These are phyloP conservation scores for Patella caerulea DNA, from an alignment of 2,888 invertebrate genomes.

Conservation along the genomic window DNA sequence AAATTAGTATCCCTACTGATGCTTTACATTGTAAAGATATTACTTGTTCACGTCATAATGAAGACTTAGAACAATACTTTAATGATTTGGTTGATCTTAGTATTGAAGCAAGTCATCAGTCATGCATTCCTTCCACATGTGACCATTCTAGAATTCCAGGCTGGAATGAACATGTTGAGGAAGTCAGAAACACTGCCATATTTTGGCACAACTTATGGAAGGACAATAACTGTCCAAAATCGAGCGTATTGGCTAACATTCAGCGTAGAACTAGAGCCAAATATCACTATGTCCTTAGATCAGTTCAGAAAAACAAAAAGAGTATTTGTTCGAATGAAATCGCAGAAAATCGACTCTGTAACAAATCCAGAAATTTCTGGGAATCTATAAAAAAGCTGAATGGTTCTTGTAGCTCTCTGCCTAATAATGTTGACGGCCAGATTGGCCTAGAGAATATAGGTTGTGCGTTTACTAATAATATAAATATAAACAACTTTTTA, in stretches of 20 bases:
- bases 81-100: no score
- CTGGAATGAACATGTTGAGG: background rate
- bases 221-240: background rate
- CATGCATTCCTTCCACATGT: no score
- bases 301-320: no score
- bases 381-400: background rate
- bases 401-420: background rate
- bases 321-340: background rate
- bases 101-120: no score
- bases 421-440: background rate
- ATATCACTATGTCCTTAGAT: background rate
- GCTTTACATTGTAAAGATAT: no score
- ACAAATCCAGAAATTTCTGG: constrained; percentile 1
- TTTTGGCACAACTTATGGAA: background rate
- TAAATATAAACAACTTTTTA: background rate
- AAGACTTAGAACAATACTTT: no score
- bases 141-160: background rate
- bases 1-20: no score
- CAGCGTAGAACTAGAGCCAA: background rate
- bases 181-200: background rate
- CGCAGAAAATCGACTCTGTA: background rate
- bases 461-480: background rate
- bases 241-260: background rate
- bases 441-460: background rate
- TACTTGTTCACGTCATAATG: no score